Percentiles rank a stretch among this genome's conserved stretches.
phyloP scores from a whole-genome alignment of 2,113 vertebrate genomes.

The Petrocephalus microphthalmus region DNA sequence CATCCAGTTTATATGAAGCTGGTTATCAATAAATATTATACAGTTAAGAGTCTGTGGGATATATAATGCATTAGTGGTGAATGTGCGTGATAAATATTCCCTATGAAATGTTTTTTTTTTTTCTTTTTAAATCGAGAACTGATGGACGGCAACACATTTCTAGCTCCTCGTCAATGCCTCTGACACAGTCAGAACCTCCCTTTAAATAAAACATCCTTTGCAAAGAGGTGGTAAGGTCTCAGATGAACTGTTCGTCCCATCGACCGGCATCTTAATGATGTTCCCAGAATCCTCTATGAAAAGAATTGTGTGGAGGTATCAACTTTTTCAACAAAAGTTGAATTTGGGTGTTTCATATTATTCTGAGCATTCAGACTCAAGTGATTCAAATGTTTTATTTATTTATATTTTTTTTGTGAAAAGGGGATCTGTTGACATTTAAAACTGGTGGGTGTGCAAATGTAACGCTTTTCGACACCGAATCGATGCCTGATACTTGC shows the following conservation, averaged over 20 bases:
- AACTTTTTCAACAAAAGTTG: background rate
- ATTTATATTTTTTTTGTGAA: background rate
- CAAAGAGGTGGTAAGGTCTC: background rate
- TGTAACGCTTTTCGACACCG: background rate
- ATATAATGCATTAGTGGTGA: background rate
- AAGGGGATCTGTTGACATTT: background rate
- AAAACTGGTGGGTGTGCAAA: background rate
- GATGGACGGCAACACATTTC: background rate
- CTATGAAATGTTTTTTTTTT: background rate
- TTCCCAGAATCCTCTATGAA: background rate
- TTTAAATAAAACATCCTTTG: background rate
- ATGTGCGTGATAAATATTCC: background rate
- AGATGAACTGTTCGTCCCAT: background rate
- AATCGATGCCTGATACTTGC: background rate
- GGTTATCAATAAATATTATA: constrained; percentile 95
- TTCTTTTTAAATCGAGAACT: background rate
- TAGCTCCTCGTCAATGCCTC: background rate
- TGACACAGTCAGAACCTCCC: background rate
- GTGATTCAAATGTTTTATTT: no score
- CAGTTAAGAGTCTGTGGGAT: constrained; percentile 31
- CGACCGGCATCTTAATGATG: background rate
- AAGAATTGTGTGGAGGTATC: background rate
- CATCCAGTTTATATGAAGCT: constrained; percentile 97
- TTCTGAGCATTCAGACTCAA: background rate
- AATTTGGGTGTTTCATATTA: background rate